phyloP scores from a whole-genome alignment of 2,113 vertebrate species.

The Gambusia holbrooki region DNA sequence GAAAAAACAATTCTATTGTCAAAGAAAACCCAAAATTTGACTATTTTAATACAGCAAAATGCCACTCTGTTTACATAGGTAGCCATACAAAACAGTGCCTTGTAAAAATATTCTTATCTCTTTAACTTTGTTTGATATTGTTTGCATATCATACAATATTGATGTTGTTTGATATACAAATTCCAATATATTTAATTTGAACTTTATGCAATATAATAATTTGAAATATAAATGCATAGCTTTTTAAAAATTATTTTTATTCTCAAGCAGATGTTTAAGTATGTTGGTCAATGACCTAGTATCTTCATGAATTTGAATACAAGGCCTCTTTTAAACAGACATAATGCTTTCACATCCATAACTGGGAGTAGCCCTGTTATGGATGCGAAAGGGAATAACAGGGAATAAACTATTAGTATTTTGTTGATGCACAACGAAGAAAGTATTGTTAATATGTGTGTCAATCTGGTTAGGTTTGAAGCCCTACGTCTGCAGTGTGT shows the following conservation, averaged over 20 bases:
- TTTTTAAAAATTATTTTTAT: no score
- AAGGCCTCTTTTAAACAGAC: not conserved
- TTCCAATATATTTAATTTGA: no score
- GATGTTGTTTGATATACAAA: no score
- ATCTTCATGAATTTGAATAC: not conserved
- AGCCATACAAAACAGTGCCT: not conserved
- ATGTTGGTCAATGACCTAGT: not conserved
- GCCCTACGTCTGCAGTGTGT: conserved; percentile 90
- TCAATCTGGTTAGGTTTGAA: conserved; percentile 84
- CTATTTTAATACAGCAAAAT: not conserved
- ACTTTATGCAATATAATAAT: not conserved
- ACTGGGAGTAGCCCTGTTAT: not conserved
- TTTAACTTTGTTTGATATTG: not conserved
- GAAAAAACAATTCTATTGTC: not conserved
- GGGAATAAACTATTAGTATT: not conserved
- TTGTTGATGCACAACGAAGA: not conserved
- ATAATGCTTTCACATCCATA: not conserved
- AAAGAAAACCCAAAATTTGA: not conserved
- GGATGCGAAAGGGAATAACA: no score
- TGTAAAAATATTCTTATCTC: no score
- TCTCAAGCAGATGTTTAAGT: no score
- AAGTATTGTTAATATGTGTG: not conserved
- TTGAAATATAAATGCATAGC: not conserved
- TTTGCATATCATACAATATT: no score
- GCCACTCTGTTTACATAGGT: not conserved